Base-by-base conservation (phyloP, 2,888 invertebrate genomes). In the Galeopsomyia nigrocyanea region DNA sequence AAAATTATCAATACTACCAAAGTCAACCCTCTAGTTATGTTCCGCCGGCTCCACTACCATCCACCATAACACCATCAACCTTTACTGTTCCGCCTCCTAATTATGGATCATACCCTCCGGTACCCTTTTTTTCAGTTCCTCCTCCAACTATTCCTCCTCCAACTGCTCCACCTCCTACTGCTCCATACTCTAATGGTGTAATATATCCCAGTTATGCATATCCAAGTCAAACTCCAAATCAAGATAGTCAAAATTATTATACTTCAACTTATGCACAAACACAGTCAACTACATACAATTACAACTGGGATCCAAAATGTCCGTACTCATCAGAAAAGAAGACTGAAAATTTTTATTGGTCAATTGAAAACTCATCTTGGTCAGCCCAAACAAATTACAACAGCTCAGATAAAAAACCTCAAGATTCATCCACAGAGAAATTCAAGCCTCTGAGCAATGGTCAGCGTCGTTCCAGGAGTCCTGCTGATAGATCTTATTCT, bases 381-480 rank as follows among this genome's bases (percentile, higher is more conserved):
- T 46, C 58, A 50, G 6, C 19, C 13, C 62, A 68, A 9, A 50
- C 55, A 55, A 51, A 50, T 49, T 46, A 73, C 31, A 77, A 39
- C n/a, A 66, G 60, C 60, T 50, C 68, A 7, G 39, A 39, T 39
- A 39, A 39, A 39, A 39, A 13, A 39, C 7, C 1, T 39, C 10
- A 39, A 13, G 13, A 39, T 39, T 39, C 39, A 39, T 39, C 13
- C 10, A 66, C 67, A 22, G 76, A 75, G 46, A 75, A 68, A 46
- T 65, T 60, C 26, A 75, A 71, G 62, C n/a, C 63, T 47, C 31
- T 51, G 14, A 67, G n/a, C 16, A 75, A 65, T 58, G 77, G 67
- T 6, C 78, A 77, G 50, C 78, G 76, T 71, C 78, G 80, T 46
- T 82, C 83, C 0, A 78, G 77, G 47, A 82, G 79, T 73, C 80